A percentile compares a stretch with the other conserved stretches of the same genome.
phyloP scores from a whole-genome alignment of 2,888 invertebrate species.

The Aelia acuminata region DNA sequence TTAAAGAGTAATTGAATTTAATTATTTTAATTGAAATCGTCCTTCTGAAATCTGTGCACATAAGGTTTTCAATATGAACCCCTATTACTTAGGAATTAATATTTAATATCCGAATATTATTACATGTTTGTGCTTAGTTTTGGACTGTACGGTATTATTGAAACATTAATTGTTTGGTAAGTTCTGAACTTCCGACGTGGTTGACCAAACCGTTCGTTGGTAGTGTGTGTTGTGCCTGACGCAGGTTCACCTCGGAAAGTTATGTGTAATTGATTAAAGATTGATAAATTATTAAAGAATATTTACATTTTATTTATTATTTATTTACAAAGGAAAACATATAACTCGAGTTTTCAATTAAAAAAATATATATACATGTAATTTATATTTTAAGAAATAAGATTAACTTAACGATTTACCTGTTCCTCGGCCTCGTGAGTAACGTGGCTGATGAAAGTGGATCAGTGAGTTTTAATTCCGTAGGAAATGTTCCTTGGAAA shows the following conservation, averaged over 20 bases:
- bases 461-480: too few species aligned
- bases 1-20: not conserved
- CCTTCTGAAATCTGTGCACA: not conserved
- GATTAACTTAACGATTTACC: too few species aligned
- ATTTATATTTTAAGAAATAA: too few species aligned
- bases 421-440: too few species aligned
- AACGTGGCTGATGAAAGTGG: too few species aligned
- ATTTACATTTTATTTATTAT: too few species aligned
- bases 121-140: not conserved
- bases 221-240: not conserved
- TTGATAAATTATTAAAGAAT: too few species aligned
- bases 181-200: not conserved
- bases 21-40: not conserved
- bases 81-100: not conserved
- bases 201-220: not conserved
- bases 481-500: too few species aligned
- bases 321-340: too few species aligned
- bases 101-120: not conserved
- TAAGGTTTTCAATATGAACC: not conserved
- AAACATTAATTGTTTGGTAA: not conserved
- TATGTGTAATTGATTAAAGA: too few species aligned
- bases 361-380: too few species aligned
- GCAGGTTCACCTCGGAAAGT: not conserved
- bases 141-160: not conserved
- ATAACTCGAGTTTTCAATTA: too few species aligned